A percentile compares a stretch with the other conserved stretches of the same genome.
Evolutionary conservation across 2,797 vertebrate genomes (phyloP).

Genomic region (Onychomys leucogaster): DNA sequence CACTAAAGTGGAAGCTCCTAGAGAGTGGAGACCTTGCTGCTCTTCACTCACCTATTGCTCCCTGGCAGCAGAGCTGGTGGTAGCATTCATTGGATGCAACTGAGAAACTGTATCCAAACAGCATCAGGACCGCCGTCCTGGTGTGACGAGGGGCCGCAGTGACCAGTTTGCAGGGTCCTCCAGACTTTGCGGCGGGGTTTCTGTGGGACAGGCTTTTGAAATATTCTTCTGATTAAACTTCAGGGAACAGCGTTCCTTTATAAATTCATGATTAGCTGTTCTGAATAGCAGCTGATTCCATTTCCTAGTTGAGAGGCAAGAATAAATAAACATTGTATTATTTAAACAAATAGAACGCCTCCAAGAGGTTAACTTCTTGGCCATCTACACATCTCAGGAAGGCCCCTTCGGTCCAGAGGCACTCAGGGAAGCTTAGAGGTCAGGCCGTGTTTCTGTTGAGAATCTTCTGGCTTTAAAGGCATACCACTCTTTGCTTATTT

Average conservation of each 20-base stretch:
- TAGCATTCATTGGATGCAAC: accelerated
- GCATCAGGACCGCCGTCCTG: background rate
- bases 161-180: background rate
- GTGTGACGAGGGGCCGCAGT: background rate
- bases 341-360: conserved; percentile 55
- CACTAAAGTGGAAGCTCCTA: background rate
- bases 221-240: conserved; percentile 11
- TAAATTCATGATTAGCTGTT: background rate
- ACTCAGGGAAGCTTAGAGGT: background rate
- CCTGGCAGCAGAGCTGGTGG: background rate
- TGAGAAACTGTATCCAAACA: too few species aligned
- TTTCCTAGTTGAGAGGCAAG: conserved; percentile 57
- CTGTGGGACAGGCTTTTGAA: background rate
- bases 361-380: background rate
- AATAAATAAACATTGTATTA: conserved; percentile 48
- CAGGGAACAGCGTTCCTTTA: background rate
- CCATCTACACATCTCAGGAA: background rate
- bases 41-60: accelerated
- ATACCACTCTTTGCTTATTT: background rate
- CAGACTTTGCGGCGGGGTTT: background rate
- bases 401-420: background rate
- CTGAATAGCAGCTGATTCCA: background rate
- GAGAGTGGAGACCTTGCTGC: background rate
- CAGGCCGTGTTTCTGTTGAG: background rate
- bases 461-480: background rate